Evolutionary conservation across 2,797 vertebrate genomes (phyloP).

Genomic region (Tolypeutes matacus): DNA sequence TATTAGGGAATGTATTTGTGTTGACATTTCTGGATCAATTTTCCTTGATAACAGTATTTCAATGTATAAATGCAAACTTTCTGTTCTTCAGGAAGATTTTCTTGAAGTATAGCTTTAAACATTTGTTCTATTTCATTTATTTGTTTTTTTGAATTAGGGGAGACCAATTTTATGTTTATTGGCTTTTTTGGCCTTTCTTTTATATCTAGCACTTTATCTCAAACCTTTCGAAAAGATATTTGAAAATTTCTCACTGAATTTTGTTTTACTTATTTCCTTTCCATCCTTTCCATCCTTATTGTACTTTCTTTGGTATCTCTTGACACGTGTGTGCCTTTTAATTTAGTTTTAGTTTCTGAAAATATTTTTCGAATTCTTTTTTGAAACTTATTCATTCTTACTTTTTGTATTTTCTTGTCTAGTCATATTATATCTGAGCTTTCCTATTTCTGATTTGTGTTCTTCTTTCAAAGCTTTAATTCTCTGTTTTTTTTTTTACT

Average conservation of each 20-base stretch:
- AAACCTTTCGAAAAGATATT: neutral
- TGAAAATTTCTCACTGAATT: neutral
- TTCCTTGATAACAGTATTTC: neutral
- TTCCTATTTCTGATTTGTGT: neutral
- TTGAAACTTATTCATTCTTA: neutral
- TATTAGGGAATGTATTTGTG: neutral
- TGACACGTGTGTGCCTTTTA: neutral
- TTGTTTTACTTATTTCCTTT: neutral
- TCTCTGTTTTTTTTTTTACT: neutral
- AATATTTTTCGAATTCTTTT: constrained; percentile 10
- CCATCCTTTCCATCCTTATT: neutral
- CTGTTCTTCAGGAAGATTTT: neutral
- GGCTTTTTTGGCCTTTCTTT: neutral
- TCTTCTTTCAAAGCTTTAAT: neutral
- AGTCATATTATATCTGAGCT: neutral
- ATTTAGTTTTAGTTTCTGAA: constrained; percentile 14
- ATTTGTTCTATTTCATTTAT: neutral
- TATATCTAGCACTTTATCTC: neutral
- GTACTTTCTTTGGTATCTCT: neutral
- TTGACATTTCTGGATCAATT: neutral
- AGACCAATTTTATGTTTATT: neutral
- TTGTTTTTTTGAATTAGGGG: neutral
- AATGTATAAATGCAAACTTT: neutral
- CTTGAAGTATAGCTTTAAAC: constrained; percentile 19
- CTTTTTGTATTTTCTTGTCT: neutral